Evolutionary conservation across 2,888 invertebrate species (phyloP), one percentile per base, ranked within the genome.

Genomic region (Ditula angustiorana): DNA sequence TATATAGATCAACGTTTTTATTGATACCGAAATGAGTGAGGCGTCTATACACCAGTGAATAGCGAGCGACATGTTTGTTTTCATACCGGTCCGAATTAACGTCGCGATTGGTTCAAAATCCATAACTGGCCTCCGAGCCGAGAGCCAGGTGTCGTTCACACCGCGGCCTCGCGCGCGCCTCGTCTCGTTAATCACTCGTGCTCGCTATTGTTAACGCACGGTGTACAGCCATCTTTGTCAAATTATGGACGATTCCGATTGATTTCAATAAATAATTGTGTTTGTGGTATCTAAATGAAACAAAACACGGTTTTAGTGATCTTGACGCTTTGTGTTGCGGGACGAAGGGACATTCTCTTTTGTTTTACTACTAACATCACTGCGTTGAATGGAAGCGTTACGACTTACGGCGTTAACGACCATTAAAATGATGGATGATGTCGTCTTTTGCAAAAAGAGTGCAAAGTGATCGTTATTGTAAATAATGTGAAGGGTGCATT

Each of bases 121-220:
- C 92, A 92, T 92, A 92, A 91, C 91, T 92, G 92, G 92, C 92
- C 92, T 90, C 91, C 82, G 85, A 86, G 88, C 91, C 82, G 85
- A 86, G 88, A 89, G 90, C 92, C 92, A 92, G 92, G 93, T 93
- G 92, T 93, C 92, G 92, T 93, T 93, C 92, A 93, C 93, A 93
- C 92, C 92, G 92, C 92, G 92, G 92, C 92, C 90, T 90, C 91
- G 91, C 91, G 91, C 67, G 64, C 78, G 78, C 88, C 90, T 90
- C 90, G 90, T 90, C 92, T 92, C 91, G 90, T 91, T 90, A 92
- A 91, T 91, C 91, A 91, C 88, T 88, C 91, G 88, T 87, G 87
- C 87, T 88, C 88, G 88, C 90, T 92, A 91, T 91, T 92, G 92
- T 91, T 90, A 88, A 86, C 88, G 85, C 85, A 88, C 90, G 85